phyloP scores from a whole-genome alignment of 2,888 invertebrate species.

The Phalera bucephala region DNA sequence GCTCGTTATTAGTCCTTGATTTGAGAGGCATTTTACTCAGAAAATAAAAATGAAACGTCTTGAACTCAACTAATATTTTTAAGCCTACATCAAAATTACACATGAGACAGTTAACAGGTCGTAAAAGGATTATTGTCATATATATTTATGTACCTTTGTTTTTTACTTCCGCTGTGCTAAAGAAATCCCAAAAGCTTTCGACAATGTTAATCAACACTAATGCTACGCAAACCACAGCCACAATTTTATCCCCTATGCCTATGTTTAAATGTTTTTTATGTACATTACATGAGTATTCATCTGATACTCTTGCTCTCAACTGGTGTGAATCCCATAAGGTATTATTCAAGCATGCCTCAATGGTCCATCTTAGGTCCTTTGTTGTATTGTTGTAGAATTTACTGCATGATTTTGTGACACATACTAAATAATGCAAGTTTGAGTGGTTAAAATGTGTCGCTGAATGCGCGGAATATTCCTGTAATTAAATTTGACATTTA shows the following conservation, averaged over 20 bases:
- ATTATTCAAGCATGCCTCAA: constrained; percentile 28
- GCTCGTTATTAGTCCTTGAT: too few relatives aligned
- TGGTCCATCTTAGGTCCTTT: constrained; percentile 14
- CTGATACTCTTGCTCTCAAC: constrained; percentile 16
- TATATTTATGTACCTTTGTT: not conserved
- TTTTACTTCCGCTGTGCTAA: not conserved
- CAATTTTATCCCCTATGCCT: constrained; percentile 12
- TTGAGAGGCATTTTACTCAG: too few relatives aligned
- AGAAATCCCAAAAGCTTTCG: constrained; percentile 15
- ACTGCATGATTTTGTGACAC: constrained; percentile 56
- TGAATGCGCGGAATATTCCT: constrained; percentile 59
- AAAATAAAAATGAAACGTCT: too few relatives aligned
- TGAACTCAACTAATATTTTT: too few relatives aligned
- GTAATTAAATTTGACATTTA: too few relatives aligned
- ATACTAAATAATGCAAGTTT: constrained; percentile 57
- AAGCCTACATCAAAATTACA: too few relatives aligned
- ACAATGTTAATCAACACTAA: constrained; percentile 15
- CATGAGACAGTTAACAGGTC: too few relatives aligned
- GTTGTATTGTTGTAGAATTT: constrained; percentile 28
- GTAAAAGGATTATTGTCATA: too few relatives aligned
- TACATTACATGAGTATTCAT: constrained; percentile 9
- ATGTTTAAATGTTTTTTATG: constrained; percentile 3
- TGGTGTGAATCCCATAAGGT: constrained; percentile 13
- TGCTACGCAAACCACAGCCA: constrained; percentile 4
- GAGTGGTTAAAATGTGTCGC: constrained; percentile 66